Evolutionary conservation across 53 echinoderm and acorn worm genomes (phyloP).

Genomic region (Holothuria scabra): DNA sequence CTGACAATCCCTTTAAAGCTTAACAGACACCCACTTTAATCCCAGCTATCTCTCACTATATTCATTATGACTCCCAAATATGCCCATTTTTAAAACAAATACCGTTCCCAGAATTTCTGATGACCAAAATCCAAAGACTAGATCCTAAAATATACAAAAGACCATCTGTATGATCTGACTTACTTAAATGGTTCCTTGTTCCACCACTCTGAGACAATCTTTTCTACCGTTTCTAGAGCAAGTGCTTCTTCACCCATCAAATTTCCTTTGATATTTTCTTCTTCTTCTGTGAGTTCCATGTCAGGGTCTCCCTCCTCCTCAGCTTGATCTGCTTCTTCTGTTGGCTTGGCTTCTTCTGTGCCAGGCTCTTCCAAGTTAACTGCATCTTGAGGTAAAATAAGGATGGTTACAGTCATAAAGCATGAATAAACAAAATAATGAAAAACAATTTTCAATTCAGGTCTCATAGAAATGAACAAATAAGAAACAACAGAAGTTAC

Average conservation of each 20-base stretch:
- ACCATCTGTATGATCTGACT: constrained; percentile 5
- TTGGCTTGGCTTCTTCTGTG: constrained; percentile 38
- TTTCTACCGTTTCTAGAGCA: constrained; percentile 76
- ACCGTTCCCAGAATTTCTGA: too few relatives aligned
- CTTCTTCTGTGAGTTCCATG: constrained; percentile 86
- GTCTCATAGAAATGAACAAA: too few relatives aligned
- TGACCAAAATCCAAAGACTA: too few relatives aligned
- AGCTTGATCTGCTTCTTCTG: constrained; percentile 1
- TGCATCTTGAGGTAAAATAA: background rate
- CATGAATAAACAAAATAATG: too few relatives aligned
- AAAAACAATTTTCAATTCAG: too few relatives aligned
- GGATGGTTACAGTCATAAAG: background rate
- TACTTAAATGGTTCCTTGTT: constrained; percentile 93
- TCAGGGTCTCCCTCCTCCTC: constrained; percentile 85
- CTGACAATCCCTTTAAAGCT: too few relatives aligned
- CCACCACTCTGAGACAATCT: constrained; percentile 93
- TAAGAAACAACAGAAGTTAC: too few relatives aligned
- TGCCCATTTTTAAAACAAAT: too few relatives aligned
- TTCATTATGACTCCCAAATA: too few relatives aligned
- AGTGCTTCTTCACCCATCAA: constrained; percentile 90
- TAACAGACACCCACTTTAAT: too few relatives aligned
- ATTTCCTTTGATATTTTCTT: constrained; percentile 95
- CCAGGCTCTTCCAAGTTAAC: constrained; percentile 50
- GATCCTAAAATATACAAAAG: too few relatives aligned
- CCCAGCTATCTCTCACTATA: too few relatives aligned